Conservation (phyloP, 1,140 invertebrate genomes). For the Scylla paramamosain region DNA sequence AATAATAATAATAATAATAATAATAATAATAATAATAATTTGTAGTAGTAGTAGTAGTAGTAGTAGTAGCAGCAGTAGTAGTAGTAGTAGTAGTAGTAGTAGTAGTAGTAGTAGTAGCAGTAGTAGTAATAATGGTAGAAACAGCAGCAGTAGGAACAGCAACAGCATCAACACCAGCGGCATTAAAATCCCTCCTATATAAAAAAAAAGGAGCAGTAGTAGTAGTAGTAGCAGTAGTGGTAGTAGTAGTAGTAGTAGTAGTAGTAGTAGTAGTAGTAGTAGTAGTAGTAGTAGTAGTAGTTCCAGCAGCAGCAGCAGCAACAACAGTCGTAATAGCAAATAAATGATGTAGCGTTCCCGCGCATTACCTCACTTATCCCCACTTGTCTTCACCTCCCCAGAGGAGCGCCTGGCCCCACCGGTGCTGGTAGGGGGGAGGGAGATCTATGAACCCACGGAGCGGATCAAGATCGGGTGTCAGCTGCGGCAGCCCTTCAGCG, state of each 20-base stretch:
- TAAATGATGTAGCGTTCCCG: too few species aligned
- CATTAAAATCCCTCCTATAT: not conserved
- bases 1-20: not conserved
- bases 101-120: not conserved
- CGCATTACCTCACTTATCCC: not conserved
- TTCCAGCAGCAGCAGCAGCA: not conserved
- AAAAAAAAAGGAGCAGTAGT: not conserved
- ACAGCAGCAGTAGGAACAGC: not conserved
- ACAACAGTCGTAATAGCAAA: too few species aligned
- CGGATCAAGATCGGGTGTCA: conserved; percentile 39
- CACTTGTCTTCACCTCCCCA: not conserved
- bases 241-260: not conserved
- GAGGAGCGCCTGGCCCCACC: conserved; percentile 28
- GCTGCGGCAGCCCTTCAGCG: not conserved
- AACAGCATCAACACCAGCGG: not conserved
- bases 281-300: not conserved
- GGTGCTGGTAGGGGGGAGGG: conserved; percentile 42
- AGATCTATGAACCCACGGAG: conserved; percentile 44
- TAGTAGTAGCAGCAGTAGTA: not conserved
- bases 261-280: not conserved
- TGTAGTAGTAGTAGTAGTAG: not conserved
- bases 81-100: not conserved
- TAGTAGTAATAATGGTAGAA: not conserved
- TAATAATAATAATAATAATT: conserved; percentile 27
- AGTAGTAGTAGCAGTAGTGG: not conserved